Percentiles rank a stretch among this genome's conserved stretches.
phyloP scores from a whole-genome alignment of 2,797 vertebrate genomes.

The Meriones psammophilus region DNA sequence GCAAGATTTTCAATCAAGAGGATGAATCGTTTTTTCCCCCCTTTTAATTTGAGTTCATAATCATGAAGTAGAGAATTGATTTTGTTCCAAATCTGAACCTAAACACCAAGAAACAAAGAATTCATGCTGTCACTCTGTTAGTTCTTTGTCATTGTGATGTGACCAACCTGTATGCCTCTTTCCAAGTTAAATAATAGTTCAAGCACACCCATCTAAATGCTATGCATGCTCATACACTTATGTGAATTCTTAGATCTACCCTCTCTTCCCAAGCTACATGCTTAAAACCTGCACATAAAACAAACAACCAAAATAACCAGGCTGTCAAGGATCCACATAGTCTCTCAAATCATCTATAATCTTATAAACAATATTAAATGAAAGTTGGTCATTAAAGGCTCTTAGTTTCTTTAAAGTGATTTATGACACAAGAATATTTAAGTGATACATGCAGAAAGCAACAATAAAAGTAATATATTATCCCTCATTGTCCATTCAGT shows the following conservation, averaged over 20 bases:
- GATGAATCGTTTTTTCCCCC: background rate
- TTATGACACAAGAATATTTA: background rate
- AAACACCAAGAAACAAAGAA: background rate
- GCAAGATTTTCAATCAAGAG: slow-evolving; percentile 39
- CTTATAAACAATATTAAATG: background rate
- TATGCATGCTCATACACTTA: too few species aligned
- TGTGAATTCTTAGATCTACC: background rate
- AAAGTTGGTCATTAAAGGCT: background rate
- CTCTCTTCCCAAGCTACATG: background rate
- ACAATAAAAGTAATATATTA: background rate
- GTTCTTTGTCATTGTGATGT: background rate
- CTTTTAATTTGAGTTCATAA: background rate
- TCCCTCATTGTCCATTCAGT: background rate
- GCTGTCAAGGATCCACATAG: background rate
- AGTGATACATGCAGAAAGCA: background rate
- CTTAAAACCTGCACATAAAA: background rate
- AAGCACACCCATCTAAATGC: background rate
- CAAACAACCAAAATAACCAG: background rate
- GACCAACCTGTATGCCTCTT: background rate
- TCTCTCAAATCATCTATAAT: background rate
- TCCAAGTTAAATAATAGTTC: background rate
- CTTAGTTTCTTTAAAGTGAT: background rate
- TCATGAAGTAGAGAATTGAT: background rate
- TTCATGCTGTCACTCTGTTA: background rate
- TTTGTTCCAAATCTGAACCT: background rate